These are phyloP conservation scores for Magallana ariakensis DNA, from an alignment of 1,140 invertebrate species.

Conservation along the genomic window DNA sequence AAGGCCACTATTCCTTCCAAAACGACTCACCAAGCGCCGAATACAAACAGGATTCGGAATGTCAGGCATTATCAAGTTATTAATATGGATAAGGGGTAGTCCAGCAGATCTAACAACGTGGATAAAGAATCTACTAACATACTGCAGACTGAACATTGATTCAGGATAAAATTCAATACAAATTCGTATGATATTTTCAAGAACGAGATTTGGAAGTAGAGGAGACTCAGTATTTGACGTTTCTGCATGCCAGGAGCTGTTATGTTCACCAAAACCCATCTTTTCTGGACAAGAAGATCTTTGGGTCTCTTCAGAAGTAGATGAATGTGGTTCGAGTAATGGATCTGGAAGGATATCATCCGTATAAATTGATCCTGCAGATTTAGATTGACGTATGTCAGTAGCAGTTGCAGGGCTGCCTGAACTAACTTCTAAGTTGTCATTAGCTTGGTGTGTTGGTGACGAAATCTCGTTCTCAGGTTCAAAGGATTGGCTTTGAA, in stretches of 20 bases:
- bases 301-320: too few relatives aligned
- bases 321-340: neutral
- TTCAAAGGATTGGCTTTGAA: neutral
- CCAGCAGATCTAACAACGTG: neutral
- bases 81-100: neutral
- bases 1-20: too few relatives aligned
- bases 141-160: neutral
- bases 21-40: neutral
- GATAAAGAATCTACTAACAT: neutral
- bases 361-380: too few relatives aligned
- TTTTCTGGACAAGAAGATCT: neutral
- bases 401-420: neutral
- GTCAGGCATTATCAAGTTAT: neutral
- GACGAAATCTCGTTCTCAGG: constrained; percentile 1
- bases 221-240: neutral
- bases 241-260: neutral
- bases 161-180: neutral
- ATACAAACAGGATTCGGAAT: too few relatives aligned
- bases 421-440: neutral
- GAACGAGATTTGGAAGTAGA: too few relatives aligned
- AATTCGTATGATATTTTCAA: neutral
- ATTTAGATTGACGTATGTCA: neutral
- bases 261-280: neutral
- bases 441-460: too few relatives aligned
- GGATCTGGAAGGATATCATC: too few relatives aligned